These are phyloP conservation scores for Stomatorhinus walkeri DNA, from an alignment of 2,797 vertebrate species.

Conservation along the genomic window DNA sequence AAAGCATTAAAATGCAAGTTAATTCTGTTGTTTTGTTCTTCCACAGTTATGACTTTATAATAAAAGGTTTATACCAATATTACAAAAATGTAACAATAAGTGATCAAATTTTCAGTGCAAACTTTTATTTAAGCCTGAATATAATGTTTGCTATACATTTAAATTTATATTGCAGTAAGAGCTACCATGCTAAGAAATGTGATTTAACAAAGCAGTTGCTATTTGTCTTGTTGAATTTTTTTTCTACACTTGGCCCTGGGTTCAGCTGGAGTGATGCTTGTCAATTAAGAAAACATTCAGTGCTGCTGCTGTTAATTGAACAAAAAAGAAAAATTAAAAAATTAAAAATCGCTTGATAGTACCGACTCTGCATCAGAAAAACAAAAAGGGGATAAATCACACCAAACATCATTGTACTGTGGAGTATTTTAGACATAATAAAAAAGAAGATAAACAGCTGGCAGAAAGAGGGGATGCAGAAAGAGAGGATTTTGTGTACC, in stretches of 20 bases:
- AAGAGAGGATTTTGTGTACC: neutral
- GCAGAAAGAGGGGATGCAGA: neutral
- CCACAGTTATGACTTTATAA: neutral
- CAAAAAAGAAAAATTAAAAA: neutral
- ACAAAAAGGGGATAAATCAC: neutral
- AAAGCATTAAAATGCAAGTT: neutral
- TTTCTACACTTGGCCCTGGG: neutral
- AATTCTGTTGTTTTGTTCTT: neutral
- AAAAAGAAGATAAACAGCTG: neutral
- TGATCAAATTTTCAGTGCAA: neutral
- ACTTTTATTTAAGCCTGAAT: neutral
- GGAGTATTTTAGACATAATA: neutral
- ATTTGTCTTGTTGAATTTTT: neutral
- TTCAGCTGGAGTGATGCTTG: neutral
- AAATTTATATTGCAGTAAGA: neutral
- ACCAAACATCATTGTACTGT: neutral
- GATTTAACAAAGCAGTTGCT: neutral
- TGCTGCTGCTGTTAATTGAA: neutral
- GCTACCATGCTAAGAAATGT: neutral
- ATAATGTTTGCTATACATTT: neutral
- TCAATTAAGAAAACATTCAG: neutral
- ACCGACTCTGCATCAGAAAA: neutral
- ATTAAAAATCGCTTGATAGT: neutral
- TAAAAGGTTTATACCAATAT: neutral
- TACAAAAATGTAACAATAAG: neutral